phyloP scores from a whole-genome alignment of 2,888 invertebrate species.

The Caenorhabditis parvicauda region DNA sequence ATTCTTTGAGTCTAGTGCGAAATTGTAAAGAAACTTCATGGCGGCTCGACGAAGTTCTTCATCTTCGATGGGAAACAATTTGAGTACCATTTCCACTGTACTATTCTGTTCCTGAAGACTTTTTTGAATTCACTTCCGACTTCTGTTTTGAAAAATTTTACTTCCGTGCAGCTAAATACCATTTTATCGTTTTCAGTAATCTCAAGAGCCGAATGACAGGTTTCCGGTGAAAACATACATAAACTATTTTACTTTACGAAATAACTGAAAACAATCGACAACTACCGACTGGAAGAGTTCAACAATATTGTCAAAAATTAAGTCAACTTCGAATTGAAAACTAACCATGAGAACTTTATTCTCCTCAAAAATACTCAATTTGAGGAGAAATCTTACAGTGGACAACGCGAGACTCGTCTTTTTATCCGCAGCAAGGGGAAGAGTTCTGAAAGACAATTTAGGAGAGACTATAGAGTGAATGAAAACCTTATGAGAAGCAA shows the following conservation, averaged over 20 bases:
- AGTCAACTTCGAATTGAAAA: background rate
- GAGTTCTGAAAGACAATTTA: conserved; percentile 5
- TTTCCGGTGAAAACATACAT: too few relatives aligned
- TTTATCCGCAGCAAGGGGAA: conserved; percentile 11
- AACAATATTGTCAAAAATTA: too few relatives aligned
- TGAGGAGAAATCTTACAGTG: conserved; percentile 76
- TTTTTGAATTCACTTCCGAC: too few relatives aligned
- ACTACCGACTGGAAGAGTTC: too few relatives aligned
- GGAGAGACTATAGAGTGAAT: background rate
- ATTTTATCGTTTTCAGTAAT: too few relatives aligned
- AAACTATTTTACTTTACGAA: too few relatives aligned
- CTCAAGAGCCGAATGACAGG: too few relatives aligned
- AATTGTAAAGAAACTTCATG: conserved; percentile 78
- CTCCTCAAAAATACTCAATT: conserved; percentile 86
- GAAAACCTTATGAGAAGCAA: conserved; percentile 70
- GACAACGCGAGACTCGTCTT: conserved; percentile 12
- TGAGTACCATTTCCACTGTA: conserved; percentile 80
- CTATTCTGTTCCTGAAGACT: conserved; percentile 72
- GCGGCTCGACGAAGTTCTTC: conserved; percentile 22
- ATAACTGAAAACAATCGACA: too few relatives aligned
- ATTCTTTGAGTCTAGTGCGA: conserved; percentile 86
- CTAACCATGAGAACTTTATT: conserved; percentile 85
- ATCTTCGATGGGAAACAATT: conserved; percentile 70
- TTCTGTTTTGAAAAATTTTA: too few relatives aligned
- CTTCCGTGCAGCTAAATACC: too few relatives aligned